These are phyloP conservation scores for Etheostoma nigrum DNA, from an alignment of 2,797 vertebrate genomes.

Conservation along the genomic window DNA sequence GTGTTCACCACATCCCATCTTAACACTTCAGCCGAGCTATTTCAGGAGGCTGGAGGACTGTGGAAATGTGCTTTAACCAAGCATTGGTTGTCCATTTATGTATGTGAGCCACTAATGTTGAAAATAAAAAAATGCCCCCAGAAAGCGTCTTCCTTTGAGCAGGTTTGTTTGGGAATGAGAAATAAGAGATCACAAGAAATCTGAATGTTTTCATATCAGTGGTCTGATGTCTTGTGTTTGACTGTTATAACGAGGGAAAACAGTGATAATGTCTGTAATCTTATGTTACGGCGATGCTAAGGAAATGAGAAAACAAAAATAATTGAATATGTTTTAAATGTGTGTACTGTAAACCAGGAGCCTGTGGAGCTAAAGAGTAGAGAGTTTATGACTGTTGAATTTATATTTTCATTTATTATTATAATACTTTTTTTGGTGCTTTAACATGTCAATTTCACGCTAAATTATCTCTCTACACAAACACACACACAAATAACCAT, in stretches of 20 bases:
- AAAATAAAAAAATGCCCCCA: not conserved
- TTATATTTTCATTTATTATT: not conserved
- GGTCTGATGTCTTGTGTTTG: conserved; percentile 13
- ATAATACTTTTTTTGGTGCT: conserved; percentile 10
- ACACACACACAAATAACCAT: not conserved
- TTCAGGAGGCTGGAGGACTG: not conserved
- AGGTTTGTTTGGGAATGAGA: not conserved
- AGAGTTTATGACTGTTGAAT: not conserved
- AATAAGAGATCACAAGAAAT: not conserved
- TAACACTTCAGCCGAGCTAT: not conserved
- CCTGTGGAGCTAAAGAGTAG: not conserved
- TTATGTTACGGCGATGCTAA: conserved; percentile 15
- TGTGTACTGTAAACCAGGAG: conserved; percentile 12
- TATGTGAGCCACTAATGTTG: not conserved
- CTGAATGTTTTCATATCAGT: not conserved
- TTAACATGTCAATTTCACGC: not conserved
- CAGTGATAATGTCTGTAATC: conserved; percentile 11
- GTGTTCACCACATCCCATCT: conserved; percentile 11
- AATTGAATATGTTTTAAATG: conserved; percentile 41
- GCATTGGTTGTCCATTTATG: not conserved
- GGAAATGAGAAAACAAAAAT: conserved; percentile 38
- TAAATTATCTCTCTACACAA: not conserved
- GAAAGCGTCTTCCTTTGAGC: not conserved
- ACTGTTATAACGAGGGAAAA: conserved; percentile 8
- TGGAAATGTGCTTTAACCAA: not conserved